Evolutionary conservation across 2,888 invertebrate species (phyloP).

Genomic region (Xylocampa areola): DNA sequence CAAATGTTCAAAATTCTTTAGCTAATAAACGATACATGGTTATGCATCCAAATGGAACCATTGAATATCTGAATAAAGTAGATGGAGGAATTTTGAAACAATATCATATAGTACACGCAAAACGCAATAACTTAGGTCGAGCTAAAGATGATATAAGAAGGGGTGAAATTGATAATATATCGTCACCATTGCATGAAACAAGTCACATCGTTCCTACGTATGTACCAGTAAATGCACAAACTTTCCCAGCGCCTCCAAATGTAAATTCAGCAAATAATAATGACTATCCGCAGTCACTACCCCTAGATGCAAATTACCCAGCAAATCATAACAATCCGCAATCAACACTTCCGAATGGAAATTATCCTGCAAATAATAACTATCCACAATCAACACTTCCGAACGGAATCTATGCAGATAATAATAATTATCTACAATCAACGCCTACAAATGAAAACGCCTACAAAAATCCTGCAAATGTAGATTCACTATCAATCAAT

Average conservation of each 20-base stretch:
- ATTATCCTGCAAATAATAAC: not conserved
- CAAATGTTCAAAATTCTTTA: slow-evolving; percentile 43
- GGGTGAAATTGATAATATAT: not conserved
- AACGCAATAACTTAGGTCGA: not conserved
- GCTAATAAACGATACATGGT: slow-evolving; percentile 63
- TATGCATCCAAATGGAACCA: slow-evolving; percentile 69
- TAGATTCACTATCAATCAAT: too few relatives aligned
- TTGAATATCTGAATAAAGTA: slow-evolving; percentile 67
- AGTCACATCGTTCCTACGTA: not conserved
- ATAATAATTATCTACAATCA: not conserved
- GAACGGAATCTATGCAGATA: too few relatives aligned
- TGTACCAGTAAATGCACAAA: not conserved
- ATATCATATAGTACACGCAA: slow-evolving; percentile 24
- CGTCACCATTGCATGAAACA: not conserved
- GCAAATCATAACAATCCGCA: not conserved
- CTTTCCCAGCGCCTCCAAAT: not conserved
- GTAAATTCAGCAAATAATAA: not conserved
- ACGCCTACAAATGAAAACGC: too few relatives aligned
- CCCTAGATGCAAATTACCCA: too few relatives aligned
- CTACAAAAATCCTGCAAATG: too few relatives aligned
- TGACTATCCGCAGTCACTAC: not conserved
- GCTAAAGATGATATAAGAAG: not conserved
- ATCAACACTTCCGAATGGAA: not conserved
- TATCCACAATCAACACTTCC: not conserved
- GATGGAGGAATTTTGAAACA: slow-evolving; percentile 57